Evolutionary conservation across 2,888 invertebrate species (phyloP), one percentile per base, ranked within the genome.

Genomic region (Platycnemis pennipes): DNA sequence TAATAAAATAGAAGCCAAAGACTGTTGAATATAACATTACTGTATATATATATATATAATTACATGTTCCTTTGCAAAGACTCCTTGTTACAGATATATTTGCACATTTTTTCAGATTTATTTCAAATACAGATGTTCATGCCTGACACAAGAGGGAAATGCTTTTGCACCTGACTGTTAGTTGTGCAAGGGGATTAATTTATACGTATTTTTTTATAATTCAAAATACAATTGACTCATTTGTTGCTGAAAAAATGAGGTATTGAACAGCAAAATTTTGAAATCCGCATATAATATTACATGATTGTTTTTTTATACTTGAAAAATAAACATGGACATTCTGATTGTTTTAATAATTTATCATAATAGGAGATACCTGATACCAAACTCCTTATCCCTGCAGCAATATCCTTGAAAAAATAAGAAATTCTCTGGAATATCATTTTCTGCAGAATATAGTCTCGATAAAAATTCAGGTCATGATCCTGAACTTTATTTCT

Each of bases 61-160:
- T 77, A 77, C 77, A 77, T 77, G 77, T 77, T 77, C 77, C 31
- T 77, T 37, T 37, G 77, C 37, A 37, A 77, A 77, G 77, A 77
- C 77, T 63, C n/a, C 63, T 77, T 77, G 37, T 77, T 77, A n/a
- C 77, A 77, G 31, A 5, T 37, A 26, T 26, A 77, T 77, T 37
- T 37, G 37, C 11, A 37, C 77, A 37, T 37, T 77, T 37, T 37
- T 31, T 16, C 77, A 0, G 77, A 77, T 37, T 77, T 77, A 37
- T 37, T 77, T 77, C 22, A 11, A 63, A 77, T 13, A 7, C 77
- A 37, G 37, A 77, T 77, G 77, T 77, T 77, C 77, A 77, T 13
- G 37, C 77, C 37, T 77, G 13, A 37, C 77, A 77, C 37, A 13
- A 5, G 11, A 37, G 4, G 37, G 77, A 77, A 77, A 77, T 77